These are phyloP conservation scores for Acanthisitta chloris DNA, from an alignment of 2,113 vertebrate species.

Conservation along the genomic window DNA sequence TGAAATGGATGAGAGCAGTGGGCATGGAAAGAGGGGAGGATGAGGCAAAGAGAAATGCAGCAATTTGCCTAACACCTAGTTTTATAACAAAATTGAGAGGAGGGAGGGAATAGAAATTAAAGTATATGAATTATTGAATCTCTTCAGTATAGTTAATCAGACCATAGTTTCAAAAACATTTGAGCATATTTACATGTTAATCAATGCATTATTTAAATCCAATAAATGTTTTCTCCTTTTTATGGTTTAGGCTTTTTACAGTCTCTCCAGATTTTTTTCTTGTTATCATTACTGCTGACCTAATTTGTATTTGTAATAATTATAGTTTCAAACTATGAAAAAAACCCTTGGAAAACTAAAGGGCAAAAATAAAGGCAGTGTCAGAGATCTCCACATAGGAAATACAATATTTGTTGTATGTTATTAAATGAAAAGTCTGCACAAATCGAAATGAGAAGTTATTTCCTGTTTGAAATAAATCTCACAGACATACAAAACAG, in stretches of 20 bases:
- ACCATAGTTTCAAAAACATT: constrained; percentile 10
- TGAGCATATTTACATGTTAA: neutral
- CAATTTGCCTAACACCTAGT: neutral
- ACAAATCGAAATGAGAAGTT: constrained; percentile 33
- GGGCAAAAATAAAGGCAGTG: constrained; percentile 20
- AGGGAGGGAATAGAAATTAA: neutral
- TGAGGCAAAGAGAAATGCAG: neutral
- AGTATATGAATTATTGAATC: neutral
- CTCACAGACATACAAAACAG: neutral
- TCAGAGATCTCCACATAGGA: neutral
- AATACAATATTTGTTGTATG: neutral
- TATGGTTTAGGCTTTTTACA: neutral
- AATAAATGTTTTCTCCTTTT: neutral
- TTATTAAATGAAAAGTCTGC: constrained; percentile 44
- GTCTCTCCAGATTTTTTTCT: neutral
- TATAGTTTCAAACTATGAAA: neutral
- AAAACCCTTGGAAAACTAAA: constrained; percentile 2
- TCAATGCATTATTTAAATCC: neutral
- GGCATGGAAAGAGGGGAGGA: neutral
- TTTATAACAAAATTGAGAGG: neutral
- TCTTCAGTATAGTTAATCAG: constrained; percentile 11
- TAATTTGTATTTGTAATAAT: constrained; percentile 38
- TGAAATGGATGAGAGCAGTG: neutral
- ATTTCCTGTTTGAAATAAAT: constrained; percentile 42
- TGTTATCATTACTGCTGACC: neutral